These are phyloP conservation scores for Sorex fumeus DNA, from an alignment of 2,113 vertebrate genomes.

Conservation along the genomic window DNA sequence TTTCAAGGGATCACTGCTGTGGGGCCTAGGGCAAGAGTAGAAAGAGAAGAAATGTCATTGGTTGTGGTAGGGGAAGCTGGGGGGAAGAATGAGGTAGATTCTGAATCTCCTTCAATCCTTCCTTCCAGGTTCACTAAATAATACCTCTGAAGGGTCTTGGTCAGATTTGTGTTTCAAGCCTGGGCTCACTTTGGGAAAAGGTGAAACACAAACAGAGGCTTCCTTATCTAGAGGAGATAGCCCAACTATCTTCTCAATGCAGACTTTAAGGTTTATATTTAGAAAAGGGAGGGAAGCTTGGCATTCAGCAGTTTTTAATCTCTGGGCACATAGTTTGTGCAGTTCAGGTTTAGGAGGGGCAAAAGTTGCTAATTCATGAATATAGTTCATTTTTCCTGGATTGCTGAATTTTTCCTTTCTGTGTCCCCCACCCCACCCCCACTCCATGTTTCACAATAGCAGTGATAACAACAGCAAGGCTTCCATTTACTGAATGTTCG, in stretches of 20 bases:
- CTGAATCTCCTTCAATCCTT: slow-evolving; percentile 42
- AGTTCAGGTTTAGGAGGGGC: slow-evolving; percentile 60
- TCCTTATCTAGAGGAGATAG: slow-evolving; percentile 78
- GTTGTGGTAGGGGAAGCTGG: not conserved
- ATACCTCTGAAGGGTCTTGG: not conserved
- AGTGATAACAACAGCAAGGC: not conserved
- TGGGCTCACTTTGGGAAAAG: slow-evolving; percentile 11
- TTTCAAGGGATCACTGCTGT: slow-evolving; percentile 53
- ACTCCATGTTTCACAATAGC: not conserved
- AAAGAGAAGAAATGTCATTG: not conserved
- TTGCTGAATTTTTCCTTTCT: not conserved
- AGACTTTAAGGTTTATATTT: slow-evolving; percentile 82
- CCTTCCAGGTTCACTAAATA: not conserved
- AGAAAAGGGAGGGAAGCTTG: slow-evolving; percentile 76
- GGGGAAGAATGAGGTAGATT: not conserved
- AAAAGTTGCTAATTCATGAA: not conserved
- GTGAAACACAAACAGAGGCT: slow-evolving; percentile 69
- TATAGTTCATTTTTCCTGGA: slow-evolving; percentile 15
- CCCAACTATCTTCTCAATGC: slow-evolving; percentile 37
- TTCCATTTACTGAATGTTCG: not conserved
- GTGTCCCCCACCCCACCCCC: not conserved
- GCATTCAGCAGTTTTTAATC: slow-evolving; percentile 59
- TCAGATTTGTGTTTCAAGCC: slow-evolving; percentile 74
- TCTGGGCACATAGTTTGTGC: slow-evolving; percentile 73
- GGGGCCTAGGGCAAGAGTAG: slow-evolving; percentile 64